These are phyloP conservation scores for Oenanthe melanoleuca DNA, from an alignment of 2,113 vertebrate genomes.

Conservation along the genomic window DNA sequence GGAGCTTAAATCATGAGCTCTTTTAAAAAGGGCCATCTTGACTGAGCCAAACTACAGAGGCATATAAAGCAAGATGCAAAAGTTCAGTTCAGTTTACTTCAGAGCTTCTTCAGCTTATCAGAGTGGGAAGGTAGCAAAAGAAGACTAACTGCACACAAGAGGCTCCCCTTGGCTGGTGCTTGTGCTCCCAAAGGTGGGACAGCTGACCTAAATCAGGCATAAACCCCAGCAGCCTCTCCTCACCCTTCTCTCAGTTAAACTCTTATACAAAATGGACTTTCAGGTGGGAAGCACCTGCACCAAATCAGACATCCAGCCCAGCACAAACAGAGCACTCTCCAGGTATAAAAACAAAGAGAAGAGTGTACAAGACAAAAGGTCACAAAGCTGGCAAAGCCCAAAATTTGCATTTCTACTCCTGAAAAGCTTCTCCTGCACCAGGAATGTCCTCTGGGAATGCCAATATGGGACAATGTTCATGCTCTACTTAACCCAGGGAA, in stretches of 20 bases:
- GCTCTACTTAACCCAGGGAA: not conserved
- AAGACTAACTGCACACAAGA: not conserved
- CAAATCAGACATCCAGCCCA: not conserved
- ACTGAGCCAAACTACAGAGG: not conserved
- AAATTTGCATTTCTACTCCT: not conserved
- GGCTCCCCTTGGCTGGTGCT: not conserved
- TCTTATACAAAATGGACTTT: not conserved
- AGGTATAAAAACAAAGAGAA: not conserved
- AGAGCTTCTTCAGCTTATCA: not conserved
- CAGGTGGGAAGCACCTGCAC: not conserved
- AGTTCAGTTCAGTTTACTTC: not conserved
- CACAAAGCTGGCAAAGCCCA: not conserved
- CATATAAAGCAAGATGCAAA: not conserved
- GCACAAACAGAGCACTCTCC: not conserved
- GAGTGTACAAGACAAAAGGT: not conserved
- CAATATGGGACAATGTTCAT: not conserved
- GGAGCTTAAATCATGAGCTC: not conserved
- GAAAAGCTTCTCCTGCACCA: not conserved
- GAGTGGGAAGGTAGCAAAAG: not conserved
- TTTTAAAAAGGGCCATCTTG: not conserved
- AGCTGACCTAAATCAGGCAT: not conserved
- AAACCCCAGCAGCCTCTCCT: not conserved
- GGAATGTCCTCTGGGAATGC: accelerated
- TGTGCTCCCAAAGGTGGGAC: not conserved
- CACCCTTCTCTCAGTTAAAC: not conserved